Evolutionary conservation across 1,140 invertebrate species (phyloP).

Genomic region (Drosophila littoralis): DNA sequence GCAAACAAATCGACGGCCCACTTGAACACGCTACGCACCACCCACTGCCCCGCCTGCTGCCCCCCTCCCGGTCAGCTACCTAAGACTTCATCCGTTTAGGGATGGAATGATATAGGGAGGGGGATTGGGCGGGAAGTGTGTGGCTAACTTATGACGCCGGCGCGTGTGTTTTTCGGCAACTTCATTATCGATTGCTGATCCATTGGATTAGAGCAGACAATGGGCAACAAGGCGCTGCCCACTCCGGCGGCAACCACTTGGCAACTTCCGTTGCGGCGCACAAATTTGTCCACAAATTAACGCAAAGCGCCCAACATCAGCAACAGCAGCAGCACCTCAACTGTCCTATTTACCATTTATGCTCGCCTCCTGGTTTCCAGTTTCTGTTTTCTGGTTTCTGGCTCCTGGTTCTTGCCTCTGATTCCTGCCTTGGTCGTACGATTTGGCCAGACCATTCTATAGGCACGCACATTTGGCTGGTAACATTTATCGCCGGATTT

Average conservation of each 20-base stretch:
- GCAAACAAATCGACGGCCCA: conserved; percentile 70
- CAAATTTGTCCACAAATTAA: conserved; percentile 83
- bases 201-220: conserved; percentile 71
- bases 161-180: conserved; percentile 79
- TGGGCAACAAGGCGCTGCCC: conserved; percentile 62
- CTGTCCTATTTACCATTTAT: conserved; percentile 73
- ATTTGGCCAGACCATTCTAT: conserved; percentile 43
- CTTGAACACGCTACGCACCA: conserved; percentile 34
- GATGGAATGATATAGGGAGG: no score
- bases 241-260: conserved; percentile 6
- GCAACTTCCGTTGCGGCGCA: conserved; percentile 70
- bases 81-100: not conserved
- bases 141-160: conserved; percentile 72
- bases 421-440: not conserved
- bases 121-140: not conserved
- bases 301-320: conserved; percentile 61
- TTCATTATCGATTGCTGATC: conserved; percentile 82
- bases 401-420: not conserved
- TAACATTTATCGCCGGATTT: conserved; percentile 83
- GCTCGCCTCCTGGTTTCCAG: not conserved
- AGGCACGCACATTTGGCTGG: conserved; percentile 78
- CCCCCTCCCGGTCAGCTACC: not conserved
- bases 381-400: not conserved
- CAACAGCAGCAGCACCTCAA: conserved; percentile 59
- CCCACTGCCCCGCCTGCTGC: not conserved